These are phyloP conservation scores for Kryptopterus vitreolus DNA, from an alignment of 2,797 vertebrate genomes.

Conservation along the genomic window DNA sequence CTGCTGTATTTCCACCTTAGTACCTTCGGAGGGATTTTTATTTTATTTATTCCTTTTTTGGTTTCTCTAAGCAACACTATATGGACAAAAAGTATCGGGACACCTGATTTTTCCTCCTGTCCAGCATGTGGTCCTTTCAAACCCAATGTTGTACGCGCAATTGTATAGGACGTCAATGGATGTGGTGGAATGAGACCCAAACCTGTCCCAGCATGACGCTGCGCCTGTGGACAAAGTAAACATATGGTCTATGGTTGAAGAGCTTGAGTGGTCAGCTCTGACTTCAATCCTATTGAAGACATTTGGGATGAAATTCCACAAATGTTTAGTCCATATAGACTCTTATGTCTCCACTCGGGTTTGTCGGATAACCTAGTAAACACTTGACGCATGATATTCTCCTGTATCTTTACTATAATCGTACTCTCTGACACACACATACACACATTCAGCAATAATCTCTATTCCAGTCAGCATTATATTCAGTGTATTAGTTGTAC, in stretches of 20 bases:
- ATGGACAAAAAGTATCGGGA: no score
- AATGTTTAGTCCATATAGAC: background rate
- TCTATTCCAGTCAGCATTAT: constrained; percentile 23
- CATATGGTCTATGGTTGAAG: no score
- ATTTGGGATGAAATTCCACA: no score
- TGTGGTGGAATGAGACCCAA: no score
- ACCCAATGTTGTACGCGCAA: no score
- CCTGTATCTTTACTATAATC: constrained; percentile 25
- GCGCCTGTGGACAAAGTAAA: no score
- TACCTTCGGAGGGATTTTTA: constrained; percentile 59
- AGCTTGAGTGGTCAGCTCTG: no score
- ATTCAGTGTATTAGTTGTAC: constrained; percentile 36
- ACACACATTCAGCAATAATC: constrained; percentile 14
- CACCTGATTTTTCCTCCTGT: no score
- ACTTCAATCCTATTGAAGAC: no score
- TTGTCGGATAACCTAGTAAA: constrained; percentile 14
- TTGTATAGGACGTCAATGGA: no score
- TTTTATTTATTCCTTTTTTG: background rate
- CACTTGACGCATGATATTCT: constrained; percentile 34
- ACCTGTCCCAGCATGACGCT: no score
- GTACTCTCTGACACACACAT: background rate
- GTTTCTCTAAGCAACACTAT: background rate
- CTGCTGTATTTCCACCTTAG: constrained; percentile 58
- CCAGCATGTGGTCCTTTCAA: no score
- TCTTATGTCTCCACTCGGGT: constrained; percentile 6